Conservation (phyloP, 2,888 invertebrate species). For the Lamellibrachia satsuma region DNA sequence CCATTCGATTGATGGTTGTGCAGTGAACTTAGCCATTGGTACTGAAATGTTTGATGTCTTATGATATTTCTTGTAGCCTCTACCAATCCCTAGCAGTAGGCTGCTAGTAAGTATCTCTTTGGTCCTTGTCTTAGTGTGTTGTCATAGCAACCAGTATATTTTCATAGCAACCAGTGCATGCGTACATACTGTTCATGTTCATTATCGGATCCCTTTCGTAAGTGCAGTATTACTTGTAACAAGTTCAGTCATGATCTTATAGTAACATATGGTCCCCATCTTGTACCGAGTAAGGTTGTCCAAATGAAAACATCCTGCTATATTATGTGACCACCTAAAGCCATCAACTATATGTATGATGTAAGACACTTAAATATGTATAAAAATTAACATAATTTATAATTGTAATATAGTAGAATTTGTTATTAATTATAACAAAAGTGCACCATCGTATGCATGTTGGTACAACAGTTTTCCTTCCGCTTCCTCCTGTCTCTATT, state of each 20-base stretch:
- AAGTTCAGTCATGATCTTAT: background rate
- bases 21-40: slow-evolving; percentile 38
- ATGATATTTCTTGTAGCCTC: slow-evolving; percentile 27
- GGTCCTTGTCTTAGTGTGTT: slow-evolving; percentile 25
- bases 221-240: background rate
- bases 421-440: no score
- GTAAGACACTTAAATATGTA: no score
- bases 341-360: no score
- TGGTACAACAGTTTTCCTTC: no score
- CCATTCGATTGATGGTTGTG: background rate
- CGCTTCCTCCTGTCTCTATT: no score
- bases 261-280: background rate
- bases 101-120: slow-evolving; percentile 32
- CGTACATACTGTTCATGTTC: background rate
- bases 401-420: no score
- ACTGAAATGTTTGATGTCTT: slow-evolving; percentile 46
- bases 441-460: no score
- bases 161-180: slow-evolving; percentile 9
- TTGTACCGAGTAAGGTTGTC: background rate
- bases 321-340: background rate
- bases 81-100: slow-evolving; percentile 30
- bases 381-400: no score
- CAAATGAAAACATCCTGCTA: background rate
- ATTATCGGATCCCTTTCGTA: no score
- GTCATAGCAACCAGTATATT: background rate